Evolutionary conservation across 2,113 vertebrate species (phyloP).

Genomic region (Regulus satrapa): DNA sequence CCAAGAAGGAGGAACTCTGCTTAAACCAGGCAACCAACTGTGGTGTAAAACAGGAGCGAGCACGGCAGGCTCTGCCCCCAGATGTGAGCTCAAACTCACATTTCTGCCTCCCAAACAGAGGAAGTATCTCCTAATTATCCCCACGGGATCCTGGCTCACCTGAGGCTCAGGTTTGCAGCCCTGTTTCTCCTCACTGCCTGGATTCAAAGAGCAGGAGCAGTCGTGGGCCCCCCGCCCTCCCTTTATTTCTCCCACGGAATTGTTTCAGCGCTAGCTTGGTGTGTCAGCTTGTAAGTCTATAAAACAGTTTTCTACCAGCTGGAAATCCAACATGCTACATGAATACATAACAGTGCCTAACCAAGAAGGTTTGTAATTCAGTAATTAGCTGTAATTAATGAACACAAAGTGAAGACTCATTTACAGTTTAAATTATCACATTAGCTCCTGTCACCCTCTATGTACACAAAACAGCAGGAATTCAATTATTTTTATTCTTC

Average conservation of each 20-base stretch:
- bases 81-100: neutral
- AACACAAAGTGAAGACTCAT: slow-evolving; percentile 98
- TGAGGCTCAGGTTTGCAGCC: slow-evolving; percentile 34
- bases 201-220: slow-evolving; percentile 35
- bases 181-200: slow-evolving; percentile 27
- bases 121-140: slow-evolving; percentile 46
- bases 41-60: neutral
- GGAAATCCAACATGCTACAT: slow-evolving; percentile 85
- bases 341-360: slow-evolving; percentile 88
- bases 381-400: slow-evolving; percentile 99
- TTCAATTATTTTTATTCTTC: slow-evolving; percentile 96
- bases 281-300: slow-evolving; percentile 82
- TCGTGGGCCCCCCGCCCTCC: neutral
- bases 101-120: neutral
- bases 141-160: slow-evolving; percentile 2
- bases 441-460: slow-evolving; percentile 99
- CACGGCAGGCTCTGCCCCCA: neutral
- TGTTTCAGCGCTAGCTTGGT: slow-evolving; percentile 72
- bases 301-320: slow-evolving; percentile 85
- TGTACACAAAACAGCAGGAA: slow-evolving; percentile 98
- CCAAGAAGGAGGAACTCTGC: neutral
- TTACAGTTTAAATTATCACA: slow-evolving; percentile 99
- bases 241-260: slow-evolving; percentile 70
- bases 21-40: neutral
- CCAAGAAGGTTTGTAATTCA: slow-evolving; percentile 90